phyloP scores from a whole-genome alignment of 2,888 invertebrate species.

The Thecocarcelia acutangulata region DNA sequence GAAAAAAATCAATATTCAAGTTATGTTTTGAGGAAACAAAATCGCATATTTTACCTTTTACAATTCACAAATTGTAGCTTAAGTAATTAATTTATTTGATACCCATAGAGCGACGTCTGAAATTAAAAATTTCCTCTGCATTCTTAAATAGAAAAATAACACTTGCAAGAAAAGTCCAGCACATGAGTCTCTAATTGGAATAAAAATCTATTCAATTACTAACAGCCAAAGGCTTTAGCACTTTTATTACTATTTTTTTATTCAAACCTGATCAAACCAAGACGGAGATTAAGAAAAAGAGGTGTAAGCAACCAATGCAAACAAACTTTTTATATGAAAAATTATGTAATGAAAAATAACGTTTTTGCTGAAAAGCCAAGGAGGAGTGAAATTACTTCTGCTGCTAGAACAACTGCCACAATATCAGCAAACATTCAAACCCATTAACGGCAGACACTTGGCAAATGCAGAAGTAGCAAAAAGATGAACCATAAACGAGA shows the following conservation, averaged over 20 bases:
- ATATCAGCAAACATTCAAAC: constrained; percentile 16
- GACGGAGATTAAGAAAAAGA: background rate
- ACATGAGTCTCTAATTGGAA: constrained; percentile 51
- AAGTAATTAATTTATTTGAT: too few species aligned
- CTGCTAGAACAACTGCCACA: constrained; percentile 38
- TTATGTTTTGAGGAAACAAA: too few species aligned
- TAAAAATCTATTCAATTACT: constrained; percentile 58
- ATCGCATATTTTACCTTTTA: too few species aligned
- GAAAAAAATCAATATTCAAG: too few species aligned
- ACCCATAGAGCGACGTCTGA: too few species aligned
- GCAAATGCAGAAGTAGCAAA: too few species aligned
- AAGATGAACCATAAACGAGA: too few species aligned
- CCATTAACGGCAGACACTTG: background rate
- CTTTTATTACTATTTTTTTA: constrained; percentile 2
- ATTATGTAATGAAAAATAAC: constrained; percentile 54
- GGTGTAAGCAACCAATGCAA: background rate
- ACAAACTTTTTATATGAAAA: background rate
- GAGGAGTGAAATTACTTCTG: constrained; percentile 48
- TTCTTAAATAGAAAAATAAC: constrained; percentile 7
- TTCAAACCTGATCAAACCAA: constrained; percentile 4
- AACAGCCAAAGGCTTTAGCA: constrained; percentile 34
- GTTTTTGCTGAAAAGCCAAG: constrained; percentile 49
- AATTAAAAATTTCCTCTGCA: constrained; percentile 7
- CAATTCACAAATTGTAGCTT: too few species aligned
- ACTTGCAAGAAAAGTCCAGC: constrained; percentile 18